Percentiles rank a stretch among this genome's conserved stretches.
Conservation (phyloP, 2,888 invertebrate genomes). For the Oscheius sp. region DNA sequence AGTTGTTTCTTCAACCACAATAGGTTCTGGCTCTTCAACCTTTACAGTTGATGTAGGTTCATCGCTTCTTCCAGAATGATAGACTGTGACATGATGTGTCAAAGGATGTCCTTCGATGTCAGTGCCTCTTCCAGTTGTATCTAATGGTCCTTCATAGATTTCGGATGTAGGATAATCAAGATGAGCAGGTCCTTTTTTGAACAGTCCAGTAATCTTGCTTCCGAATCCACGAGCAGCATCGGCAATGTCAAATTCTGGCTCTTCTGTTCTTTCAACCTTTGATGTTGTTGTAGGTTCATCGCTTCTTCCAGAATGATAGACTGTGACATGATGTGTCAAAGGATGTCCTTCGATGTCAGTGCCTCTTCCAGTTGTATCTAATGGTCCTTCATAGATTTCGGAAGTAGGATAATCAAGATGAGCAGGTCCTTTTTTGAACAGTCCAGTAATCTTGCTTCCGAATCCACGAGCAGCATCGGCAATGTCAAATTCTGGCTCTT, state of each 20-base stretch:
- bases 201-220: slow-evolving; percentile 32
- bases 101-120: slow-evolving; percentile 41
- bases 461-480: no score
- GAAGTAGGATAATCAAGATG: slow-evolving; percentile 17
- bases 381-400: slow-evolving; percentile 41
- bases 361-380: slow-evolving; percentile 39
- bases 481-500: no score
- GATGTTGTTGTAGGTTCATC: slow-evolving; percentile 13
- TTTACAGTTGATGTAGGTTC: background rate
- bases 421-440: slow-evolving; percentile 17
- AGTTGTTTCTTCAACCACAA: background rate
- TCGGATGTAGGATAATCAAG: slow-evolving; percentile 39
- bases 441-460: no score
- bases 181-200: slow-evolving; percentile 36
- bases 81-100: slow-evolving; percentile 35
- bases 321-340: slow-evolving; percentile 24
- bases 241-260: slow-evolving; percentile 8
- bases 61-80: slow-evolving; percentile 23
- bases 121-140: slow-evolving; percentile 27
- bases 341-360: slow-evolving; percentile 36
- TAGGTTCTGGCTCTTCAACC: slow-evolving; percentile 22
- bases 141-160: slow-evolving; percentile 37
- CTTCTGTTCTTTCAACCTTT: slow-evolving; percentile 11
- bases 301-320: slow-evolving; percentile 30
- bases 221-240: background rate